Percentiles rank a stretch among this genome's conserved stretches.
Evolutionary conservation across 2,113 vertebrate species (phyloP).

Genomic region (Narcine bancroftii): DNA sequence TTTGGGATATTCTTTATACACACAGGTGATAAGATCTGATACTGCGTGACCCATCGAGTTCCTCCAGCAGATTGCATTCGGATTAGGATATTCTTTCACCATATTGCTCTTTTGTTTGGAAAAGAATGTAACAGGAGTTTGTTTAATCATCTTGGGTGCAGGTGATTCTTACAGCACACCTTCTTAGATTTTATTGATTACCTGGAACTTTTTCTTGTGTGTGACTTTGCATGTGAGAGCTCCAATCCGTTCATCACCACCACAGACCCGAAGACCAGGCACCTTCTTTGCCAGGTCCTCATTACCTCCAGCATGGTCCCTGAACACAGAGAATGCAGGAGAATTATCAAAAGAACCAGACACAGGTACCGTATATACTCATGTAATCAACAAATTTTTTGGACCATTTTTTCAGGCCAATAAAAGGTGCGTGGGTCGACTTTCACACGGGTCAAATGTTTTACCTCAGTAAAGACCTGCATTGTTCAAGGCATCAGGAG

Average conservation of each 20-base stretch:
- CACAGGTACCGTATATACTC: too few relatives aligned
- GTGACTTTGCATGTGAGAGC: slow-evolving; percentile 80
- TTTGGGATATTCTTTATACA: neutral
- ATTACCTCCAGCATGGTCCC: slow-evolving; percentile 95
- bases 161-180: neutral
- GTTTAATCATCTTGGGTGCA: neutral
- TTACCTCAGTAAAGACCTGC: too few relatives aligned
- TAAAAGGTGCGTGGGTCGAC: too few relatives aligned
- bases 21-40: too few relatives aligned
- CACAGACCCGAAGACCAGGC: slow-evolving; percentile 73
- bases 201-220: slow-evolving; percentile 77
- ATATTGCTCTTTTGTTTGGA: neutral
- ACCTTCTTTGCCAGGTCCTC: slow-evolving; percentile 83
- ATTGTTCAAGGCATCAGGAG: too few relatives aligned
- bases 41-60: too few relatives aligned
- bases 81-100: too few relatives aligned
- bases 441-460: too few relatives aligned
- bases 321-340: slow-evolving; percentile 42
- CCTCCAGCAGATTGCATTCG: too few relatives aligned
- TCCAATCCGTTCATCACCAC: slow-evolving; percentile 80
- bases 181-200: slow-evolving; percentile 45
- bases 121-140: neutral
- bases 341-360: neutral
- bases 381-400: too few relatives aligned
- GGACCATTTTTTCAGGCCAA: too few relatives aligned